A percentile compares a stretch with the other conserved stretches of the same genome.
Conservation (phyloP, 2,113 vertebrate genomes). For the Rhinopomastus cyanomelas region DNA sequence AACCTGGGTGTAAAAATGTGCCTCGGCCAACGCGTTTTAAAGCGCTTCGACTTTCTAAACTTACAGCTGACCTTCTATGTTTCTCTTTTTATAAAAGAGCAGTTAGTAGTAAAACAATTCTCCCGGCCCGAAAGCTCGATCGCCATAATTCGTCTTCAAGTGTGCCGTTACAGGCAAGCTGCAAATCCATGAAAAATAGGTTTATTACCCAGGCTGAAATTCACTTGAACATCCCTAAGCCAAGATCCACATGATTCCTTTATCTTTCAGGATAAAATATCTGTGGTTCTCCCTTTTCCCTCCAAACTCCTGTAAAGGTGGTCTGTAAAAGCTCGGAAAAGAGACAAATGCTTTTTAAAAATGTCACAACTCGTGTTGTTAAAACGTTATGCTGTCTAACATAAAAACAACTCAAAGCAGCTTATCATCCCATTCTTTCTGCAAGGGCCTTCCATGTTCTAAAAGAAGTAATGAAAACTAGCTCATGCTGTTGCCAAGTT, state of each 20-base stretch:
- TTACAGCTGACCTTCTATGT: slow-evolving; percentile 43
- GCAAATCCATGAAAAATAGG: slow-evolving; percentile 62
- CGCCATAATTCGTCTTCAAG: slow-evolving; percentile 63
- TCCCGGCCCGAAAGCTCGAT: slow-evolving; percentile 16
- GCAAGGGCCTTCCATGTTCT: not conserved
- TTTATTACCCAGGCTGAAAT: slow-evolving; percentile 51
- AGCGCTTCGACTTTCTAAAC: slow-evolving; percentile 15
- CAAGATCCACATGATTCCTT: slow-evolving; percentile 43
- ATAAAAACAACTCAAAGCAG: not conserved
- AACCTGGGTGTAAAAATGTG: not conserved
- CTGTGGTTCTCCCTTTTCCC: not conserved
- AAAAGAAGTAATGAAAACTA: not conserved
- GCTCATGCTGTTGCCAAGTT: not conserved
- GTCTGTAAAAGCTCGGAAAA: slow-evolving; percentile 40
- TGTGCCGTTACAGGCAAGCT: slow-evolving; percentile 61
- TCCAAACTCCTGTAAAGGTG: not conserved
- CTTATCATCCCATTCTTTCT: not conserved
- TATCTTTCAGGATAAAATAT: slow-evolving; percentile 8
- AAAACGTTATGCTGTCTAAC: slow-evolving; percentile 5
- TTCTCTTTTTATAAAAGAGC: not conserved
- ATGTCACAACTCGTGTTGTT: slow-evolving; percentile 22
- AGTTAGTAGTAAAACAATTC: slow-evolving; percentile 71
- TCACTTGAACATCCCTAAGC: slow-evolving; percentile 28
- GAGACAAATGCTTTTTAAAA: slow-evolving; percentile 47
- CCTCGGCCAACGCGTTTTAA: not conserved